phyloP scores from a whole-genome alignment of 2,113 vertebrate genomes.

The Carassius carassius region DNA sequence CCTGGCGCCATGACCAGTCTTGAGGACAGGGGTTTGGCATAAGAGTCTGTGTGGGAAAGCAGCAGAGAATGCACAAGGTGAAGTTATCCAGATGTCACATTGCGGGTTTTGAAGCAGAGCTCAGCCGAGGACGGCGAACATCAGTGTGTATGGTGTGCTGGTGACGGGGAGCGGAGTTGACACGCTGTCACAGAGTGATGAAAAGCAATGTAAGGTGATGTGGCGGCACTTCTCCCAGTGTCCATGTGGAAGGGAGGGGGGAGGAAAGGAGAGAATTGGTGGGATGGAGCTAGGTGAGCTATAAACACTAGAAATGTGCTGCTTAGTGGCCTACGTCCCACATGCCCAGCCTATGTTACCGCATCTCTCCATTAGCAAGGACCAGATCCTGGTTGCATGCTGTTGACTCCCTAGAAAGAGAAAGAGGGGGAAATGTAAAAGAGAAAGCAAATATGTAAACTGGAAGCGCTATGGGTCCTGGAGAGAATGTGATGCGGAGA shows the following conservation, averaged over 20 bases:
- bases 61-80: conserved; percentile 53
- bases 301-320: neutral
- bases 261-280: neutral
- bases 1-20: conserved; percentile 9
- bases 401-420: conserved; percentile 51
- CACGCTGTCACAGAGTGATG: conserved; percentile 78
- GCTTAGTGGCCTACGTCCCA: conserved; percentile 15
- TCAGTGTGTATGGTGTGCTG: conserved; percentile 71
- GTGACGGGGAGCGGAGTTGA: conserved; percentile 76
- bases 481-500: neutral
- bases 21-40: conserved; percentile 14
- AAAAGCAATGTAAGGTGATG: conserved; percentile 79
- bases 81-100: conserved; percentile 71
- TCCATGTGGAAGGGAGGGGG: conserved; percentile 68
- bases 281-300: neutral
- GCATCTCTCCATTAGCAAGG: conserved; percentile 58
- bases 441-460: neutral
- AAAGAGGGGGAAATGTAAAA: neutral
- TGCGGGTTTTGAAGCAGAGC: conserved; percentile 70
- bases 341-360: conserved; percentile 50
- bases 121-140: conserved; percentile 74
- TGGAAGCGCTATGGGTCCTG: neutral
- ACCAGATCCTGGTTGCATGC: conserved; percentile 7
- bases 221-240: conserved; percentile 74
- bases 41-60: conserved; percentile 7